Conservation (phyloP, 2,888 invertebrate genomes). For the Hipparchia semele region DNA sequence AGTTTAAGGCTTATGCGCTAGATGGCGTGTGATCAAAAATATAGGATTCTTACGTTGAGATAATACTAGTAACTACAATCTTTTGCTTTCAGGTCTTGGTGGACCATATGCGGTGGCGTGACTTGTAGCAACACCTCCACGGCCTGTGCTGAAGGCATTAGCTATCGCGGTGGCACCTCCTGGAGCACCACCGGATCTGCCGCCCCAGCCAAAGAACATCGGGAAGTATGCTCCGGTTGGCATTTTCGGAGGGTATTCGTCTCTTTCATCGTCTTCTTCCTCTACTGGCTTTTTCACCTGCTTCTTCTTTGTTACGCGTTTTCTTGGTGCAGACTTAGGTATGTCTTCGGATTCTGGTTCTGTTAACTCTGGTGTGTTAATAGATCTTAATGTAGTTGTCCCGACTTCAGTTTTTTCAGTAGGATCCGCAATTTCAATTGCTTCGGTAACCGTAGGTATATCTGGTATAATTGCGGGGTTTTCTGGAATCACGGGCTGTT, state of each 20-base stretch:
- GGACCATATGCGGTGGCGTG: slow-evolving; percentile 88
- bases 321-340: slow-evolving; percentile 57
- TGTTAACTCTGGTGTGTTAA: slow-evolving; percentile 58
- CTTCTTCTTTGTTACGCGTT: slow-evolving; percentile 68
- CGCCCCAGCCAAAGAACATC: slow-evolving; percentile 83
- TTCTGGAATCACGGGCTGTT: slow-evolving; percentile 52
- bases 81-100: slow-evolving; percentile 71
- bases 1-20: slow-evolving; percentile 26
- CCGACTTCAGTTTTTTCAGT: slow-evolving; percentile 62
- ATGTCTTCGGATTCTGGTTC: slow-evolving; percentile 70
- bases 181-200: slow-evolving; percentile 70
- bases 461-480: slow-evolving; percentile 44
- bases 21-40: slow-evolving; percentile 36
- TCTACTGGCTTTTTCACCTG: slow-evolving; percentile 65
- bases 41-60: slow-evolving; percentile 35
- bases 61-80: slow-evolving; percentile 35
- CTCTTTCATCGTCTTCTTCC: slow-evolving; percentile 80
- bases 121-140: slow-evolving; percentile 87
- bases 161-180: slow-evolving; percentile 87
- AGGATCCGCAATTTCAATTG: slow-evolving; percentile 59
- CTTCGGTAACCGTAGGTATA: slow-evolving; percentile 51
- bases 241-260: slow-evolving; percentile 71
- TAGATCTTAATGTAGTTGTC: slow-evolving; percentile 59
- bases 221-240: slow-evolving; percentile 86
- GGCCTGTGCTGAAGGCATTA: slow-evolving; percentile 88